Evolutionary conservation across 2,113 vertebrate species (phyloP).

Genomic region (Callionymus lyra): DNA sequence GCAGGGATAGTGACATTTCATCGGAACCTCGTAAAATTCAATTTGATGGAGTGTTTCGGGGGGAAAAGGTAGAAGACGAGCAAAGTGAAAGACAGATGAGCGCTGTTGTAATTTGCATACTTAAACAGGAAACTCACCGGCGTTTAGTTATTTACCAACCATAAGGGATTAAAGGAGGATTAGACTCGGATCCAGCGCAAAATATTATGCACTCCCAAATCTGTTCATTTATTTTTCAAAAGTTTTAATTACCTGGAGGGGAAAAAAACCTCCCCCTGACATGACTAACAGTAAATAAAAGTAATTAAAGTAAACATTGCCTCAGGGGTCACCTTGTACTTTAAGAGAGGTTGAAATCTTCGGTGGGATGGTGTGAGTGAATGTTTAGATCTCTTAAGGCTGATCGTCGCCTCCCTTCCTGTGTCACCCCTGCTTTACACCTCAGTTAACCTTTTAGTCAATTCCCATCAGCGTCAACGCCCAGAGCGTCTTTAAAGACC

Average conservation of each 20-base stretch:
- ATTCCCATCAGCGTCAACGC: no score
- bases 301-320: constrained; percentile 1
- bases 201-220: constrained; percentile 41
- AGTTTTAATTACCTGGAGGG: constrained; percentile 29
- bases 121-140: constrained; percentile 41
- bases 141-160: constrained; percentile 52
- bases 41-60: constrained; percentile 7
- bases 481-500: no score
- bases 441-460: no score
- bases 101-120: constrained; percentile 50
- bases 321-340: no score
- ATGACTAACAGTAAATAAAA: constrained; percentile 22
- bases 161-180: constrained; percentile 45
- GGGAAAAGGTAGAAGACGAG: constrained; percentile 8
- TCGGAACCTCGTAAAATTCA: background rate
- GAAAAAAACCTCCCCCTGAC: constrained; percentile 9
- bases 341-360: no score
- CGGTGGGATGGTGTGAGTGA: no score
- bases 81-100: constrained; percentile 30
- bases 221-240: constrained; percentile 46
- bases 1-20: background rate
- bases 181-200: constrained; percentile 49
- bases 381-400: no score
- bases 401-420: no score
- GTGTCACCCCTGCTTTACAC: no score